Conservation (phyloP, 2,113 vertebrate genomes). For the Rattus norvegicus region DNA sequence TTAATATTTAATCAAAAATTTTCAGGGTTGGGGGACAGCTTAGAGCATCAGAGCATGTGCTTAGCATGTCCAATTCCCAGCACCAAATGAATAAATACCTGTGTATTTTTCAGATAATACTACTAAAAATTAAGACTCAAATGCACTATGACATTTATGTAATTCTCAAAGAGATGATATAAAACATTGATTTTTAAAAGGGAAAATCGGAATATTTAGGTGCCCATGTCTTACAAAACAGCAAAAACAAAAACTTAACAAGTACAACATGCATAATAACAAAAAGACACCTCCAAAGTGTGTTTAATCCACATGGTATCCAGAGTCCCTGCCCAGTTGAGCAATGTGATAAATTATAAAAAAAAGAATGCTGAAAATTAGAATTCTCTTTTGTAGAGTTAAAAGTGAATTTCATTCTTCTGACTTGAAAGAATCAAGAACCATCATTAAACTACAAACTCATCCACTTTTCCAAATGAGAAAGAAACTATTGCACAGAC, state of each 20-base stretch:
- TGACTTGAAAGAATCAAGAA: conserved; percentile 26
- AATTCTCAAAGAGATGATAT: conserved; percentile 7
- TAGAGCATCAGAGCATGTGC: not conserved
- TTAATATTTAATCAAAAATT: conserved; percentile 43
- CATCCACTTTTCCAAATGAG: conserved; percentile 44
- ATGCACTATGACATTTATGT: conserved; percentile 43
- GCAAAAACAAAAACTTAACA: conserved; percentile 5
- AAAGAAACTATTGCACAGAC: conserved; percentile 11
- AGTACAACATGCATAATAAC: conserved; percentile 35
- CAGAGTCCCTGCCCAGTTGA: conserved; percentile 31
- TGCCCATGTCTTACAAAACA: conserved; percentile 37
- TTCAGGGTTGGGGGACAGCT: not conserved
- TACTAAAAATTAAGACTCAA: conserved; percentile 54
- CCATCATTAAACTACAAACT: conserved; percentile 46
- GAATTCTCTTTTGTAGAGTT: conserved; percentile 1
- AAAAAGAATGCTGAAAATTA: not conserved
- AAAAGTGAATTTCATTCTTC: conserved; percentile 44
- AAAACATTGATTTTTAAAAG: conserved; percentile 46
- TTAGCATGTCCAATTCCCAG: not conserved
- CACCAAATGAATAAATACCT: not conserved
- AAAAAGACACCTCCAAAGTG: conserved; percentile 26
- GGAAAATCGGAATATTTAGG: conserved; percentile 12
- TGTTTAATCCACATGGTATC: conserved; percentile 19
- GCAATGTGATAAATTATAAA: conserved; percentile 8
- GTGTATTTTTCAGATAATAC: not conserved